phyloP scores from a whole-genome alignment of 2,113 vertebrate genomes.

The Narcine bancroftii region DNA sequence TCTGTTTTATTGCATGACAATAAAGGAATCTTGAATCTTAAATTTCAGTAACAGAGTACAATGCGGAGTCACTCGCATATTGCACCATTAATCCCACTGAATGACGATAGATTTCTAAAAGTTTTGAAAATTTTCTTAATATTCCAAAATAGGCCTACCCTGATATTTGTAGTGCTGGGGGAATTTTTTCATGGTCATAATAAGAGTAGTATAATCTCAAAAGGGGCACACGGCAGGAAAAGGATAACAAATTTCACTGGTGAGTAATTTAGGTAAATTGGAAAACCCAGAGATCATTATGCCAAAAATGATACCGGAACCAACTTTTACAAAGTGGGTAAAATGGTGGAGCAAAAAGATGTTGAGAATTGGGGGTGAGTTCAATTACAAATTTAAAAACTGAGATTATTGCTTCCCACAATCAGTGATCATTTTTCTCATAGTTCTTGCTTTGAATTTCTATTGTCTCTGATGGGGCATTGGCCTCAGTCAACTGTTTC shows the following conservation, averaged over 20 bases:
- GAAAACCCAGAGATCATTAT: neutral
- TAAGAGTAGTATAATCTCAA: neutral
- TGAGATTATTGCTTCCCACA: neutral
- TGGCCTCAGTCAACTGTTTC: neutral
- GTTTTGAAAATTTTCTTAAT: neutral
- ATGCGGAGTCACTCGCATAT: no score
- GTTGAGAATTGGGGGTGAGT: neutral
- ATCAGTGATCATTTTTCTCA: neutral
- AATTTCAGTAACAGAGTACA: no score
- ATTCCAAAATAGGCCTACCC: neutral
- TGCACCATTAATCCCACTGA: no score
- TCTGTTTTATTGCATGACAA: no score
- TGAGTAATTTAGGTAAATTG: neutral
- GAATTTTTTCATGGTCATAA: constrained; percentile 6
- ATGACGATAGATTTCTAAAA: neutral
- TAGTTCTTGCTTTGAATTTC: neutral
- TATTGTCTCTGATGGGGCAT: neutral
- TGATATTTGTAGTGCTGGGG: constrained; percentile 2
- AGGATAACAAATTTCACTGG: neutral
- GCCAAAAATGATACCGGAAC: neutral
- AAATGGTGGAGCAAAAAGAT: neutral
- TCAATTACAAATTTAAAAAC: neutral
- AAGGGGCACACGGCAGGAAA: neutral
- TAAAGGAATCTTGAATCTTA: no score
- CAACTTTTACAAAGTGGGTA: neutral